Percentiles rank a stretch among this genome's conserved stretches.
phyloP scores from a whole-genome alignment of 2,797 vertebrate genomes.

The Oophaga sylvatica region DNA sequence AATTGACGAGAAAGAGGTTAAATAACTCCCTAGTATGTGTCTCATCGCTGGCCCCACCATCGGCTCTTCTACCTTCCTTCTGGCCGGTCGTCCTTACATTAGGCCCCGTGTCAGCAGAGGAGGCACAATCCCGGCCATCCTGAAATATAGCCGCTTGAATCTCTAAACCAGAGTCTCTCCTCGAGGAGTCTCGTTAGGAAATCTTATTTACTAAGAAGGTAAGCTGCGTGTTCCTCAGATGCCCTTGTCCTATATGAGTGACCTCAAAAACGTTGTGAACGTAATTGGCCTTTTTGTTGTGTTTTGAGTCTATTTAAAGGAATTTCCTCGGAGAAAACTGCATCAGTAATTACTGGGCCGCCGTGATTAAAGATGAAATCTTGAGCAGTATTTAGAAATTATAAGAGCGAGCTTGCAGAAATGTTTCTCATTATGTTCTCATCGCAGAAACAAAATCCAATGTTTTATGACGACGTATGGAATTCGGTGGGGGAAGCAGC shows the following conservation, averaged over 20 bases:
- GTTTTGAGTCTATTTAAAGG: conserved; percentile 40
- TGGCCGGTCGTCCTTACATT: too few species aligned
- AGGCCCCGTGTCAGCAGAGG: too few species aligned
- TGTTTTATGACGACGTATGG: conserved; percentile 48
- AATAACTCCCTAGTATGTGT: too few species aligned
- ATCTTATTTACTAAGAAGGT: not conserved
- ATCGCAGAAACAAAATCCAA: conserved; percentile 31
- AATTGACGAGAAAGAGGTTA: too few species aligned
- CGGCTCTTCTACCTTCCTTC: too few species aligned
- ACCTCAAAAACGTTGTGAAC: conserved; percentile 3
- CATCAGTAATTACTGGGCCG: conserved; percentile 46
- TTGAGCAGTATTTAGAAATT: conserved; percentile 51
- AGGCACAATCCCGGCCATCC: too few species aligned
- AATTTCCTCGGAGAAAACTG: conserved; percentile 28
- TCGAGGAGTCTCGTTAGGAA: not conserved
- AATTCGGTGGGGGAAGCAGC: conserved; percentile 20
- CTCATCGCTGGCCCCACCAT: too few species aligned
- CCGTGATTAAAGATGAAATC: conserved; percentile 38
- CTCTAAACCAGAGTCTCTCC: too few species aligned
- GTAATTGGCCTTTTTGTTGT: conserved; percentile 36
- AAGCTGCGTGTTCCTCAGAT: conserved; percentile 1
- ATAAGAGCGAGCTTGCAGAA: conserved; percentile 41
- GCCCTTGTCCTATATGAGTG: conserved; percentile 18
- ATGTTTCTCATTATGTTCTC: conserved; percentile 42
- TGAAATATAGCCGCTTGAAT: too few species aligned